Conservation (phyloP, 2,113 vertebrate species). For the Struthio camelus region DNA sequence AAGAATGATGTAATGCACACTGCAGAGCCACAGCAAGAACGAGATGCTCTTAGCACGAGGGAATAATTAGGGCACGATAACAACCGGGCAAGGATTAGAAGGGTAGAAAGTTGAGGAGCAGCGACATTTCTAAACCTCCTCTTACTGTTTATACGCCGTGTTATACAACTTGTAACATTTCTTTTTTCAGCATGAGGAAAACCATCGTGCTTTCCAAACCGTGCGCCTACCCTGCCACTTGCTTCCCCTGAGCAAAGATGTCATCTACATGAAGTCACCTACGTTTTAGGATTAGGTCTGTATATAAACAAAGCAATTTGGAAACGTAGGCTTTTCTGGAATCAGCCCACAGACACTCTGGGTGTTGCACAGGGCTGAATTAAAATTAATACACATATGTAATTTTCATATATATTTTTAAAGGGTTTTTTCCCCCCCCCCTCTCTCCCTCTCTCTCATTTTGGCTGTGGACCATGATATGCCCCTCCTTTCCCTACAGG, state of each 20-base stretch:
- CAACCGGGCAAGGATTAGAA: neutral
- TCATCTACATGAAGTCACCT: neutral
- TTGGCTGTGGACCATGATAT: neutral
- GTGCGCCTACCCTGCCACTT: neutral
- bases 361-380: neutral
- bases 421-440: too few species aligned
- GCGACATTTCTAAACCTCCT: neutral
- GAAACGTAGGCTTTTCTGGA: neutral
- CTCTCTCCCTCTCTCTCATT: too few species aligned
- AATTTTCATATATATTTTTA: too few species aligned
- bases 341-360: neutral
- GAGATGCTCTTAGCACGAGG: slow-evolving; percentile 8
- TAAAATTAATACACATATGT: too few species aligned
- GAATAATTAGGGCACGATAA: neutral
- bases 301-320: neutral
- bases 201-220: neutral
- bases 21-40: neutral
- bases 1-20: neutral
- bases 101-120: neutral
- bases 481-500: neutral
- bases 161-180: neutral
- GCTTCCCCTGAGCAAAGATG: neutral
- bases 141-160: neutral
- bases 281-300: neutral
- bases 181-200: neutral